phyloP scores from a whole-genome alignment of 2,797 vertebrate genomes.

The Chelidonichthys spinosus region DNA sequence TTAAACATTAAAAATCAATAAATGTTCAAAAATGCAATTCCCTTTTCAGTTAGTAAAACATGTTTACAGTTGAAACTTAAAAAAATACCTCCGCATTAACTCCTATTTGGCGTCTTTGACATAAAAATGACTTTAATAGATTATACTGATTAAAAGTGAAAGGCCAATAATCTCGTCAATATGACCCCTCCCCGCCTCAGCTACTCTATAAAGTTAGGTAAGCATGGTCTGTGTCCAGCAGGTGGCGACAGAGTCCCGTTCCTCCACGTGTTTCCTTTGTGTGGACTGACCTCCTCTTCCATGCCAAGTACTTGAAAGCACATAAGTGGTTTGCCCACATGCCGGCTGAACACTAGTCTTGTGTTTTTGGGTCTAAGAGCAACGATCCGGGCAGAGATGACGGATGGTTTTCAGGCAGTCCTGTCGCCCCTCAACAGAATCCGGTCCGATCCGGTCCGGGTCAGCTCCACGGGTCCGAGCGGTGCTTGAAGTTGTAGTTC shows the following conservation, averaged over 20 bases:
- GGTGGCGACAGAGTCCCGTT: conserved; percentile 45
- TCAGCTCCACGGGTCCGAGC: conserved; percentile 89
- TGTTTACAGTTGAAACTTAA: neutral
- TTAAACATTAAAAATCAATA: neutral
- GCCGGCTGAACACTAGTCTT: neutral
- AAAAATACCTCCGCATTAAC: neutral
- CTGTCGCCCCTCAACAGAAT: neutral
- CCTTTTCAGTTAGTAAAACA: conserved; percentile 9
- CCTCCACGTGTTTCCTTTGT: neutral
- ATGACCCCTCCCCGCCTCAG: neutral
- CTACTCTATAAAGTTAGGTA: neutral
- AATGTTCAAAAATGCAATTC: neutral
- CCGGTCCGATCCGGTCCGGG: neutral
- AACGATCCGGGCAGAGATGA: conserved; percentile 1
- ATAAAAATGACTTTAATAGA: neutral
- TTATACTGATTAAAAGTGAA: neutral
- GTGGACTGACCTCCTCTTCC: neutral
- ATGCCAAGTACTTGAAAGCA: neutral
- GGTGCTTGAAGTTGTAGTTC: conserved; percentile 89
- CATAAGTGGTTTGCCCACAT: neutral
- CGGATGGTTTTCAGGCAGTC: neutral
- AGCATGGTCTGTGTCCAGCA: conserved; percentile 35
- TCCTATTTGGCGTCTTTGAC: neutral
- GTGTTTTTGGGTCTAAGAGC: neutral
- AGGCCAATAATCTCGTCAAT: neutral